phyloP scores from a whole-genome alignment of 1,140 invertebrate genomes.

The Saccostrea echinata region DNA sequence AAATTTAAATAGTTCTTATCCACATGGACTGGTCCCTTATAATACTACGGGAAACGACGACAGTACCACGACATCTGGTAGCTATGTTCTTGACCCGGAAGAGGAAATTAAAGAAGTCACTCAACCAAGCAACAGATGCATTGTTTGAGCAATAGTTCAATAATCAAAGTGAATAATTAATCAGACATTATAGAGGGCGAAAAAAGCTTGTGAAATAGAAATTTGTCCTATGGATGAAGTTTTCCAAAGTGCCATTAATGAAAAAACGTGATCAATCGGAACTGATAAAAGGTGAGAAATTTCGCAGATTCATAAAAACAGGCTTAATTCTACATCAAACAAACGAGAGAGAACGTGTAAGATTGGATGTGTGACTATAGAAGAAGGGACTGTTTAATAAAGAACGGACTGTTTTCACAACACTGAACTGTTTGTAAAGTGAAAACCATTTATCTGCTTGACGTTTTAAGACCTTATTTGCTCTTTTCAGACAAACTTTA shows the following conservation, averaged over 20 bases:
- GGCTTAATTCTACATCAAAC: slow-evolving; percentile 29
- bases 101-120: slow-evolving; percentile 43
- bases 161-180: slow-evolving; percentile 35
- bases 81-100: slow-evolving; percentile 48
- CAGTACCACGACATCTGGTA: slow-evolving; percentile 50
- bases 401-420: slow-evolving; percentile 18
- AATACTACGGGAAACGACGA: slow-evolving; percentile 37
- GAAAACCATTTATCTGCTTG: slow-evolving; percentile 22
- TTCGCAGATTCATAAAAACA: slow-evolving; percentile 28
- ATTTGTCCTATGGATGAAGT: not conserved
- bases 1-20: not conserved
- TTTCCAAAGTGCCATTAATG: not conserved
- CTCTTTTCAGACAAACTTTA: slow-evolving; percentile 18
- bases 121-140: slow-evolving; percentile 46
- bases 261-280: not conserved
- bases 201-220: slow-evolving; percentile 2
- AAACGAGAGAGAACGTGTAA: slow-evolving; percentile 3
- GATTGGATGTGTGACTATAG: not conserved
- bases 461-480: not conserved
- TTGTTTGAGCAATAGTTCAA: slow-evolving; percentile 36
- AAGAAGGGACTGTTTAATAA: not conserved
- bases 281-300: slow-evolving; percentile 34
- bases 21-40: slow-evolving; percentile 7
- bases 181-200: not conserved
- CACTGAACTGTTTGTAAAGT: not conserved